A percentile compares a stretch with the other conserved stretches of the same genome.
Conservation (phyloP, 1,140 invertebrate genomes). For the Atta colombica region DNA sequence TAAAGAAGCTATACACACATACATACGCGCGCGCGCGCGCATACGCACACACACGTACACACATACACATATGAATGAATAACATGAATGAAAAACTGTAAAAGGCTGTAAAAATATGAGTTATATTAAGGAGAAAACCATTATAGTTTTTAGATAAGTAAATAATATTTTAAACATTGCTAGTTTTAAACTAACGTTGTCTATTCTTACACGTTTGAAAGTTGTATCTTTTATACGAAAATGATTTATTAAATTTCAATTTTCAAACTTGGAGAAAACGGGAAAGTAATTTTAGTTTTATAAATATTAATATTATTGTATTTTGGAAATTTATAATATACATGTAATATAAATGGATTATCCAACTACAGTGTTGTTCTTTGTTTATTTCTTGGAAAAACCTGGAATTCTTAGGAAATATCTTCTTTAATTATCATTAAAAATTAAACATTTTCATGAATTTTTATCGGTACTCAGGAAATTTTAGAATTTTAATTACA, state of each 20-base stretch:
- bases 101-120: background rate
- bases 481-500: too few species aligned
- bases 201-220: background rate
- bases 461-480: background rate
- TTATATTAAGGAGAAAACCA: background rate
- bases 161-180: background rate
- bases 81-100: background rate
- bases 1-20: too few species aligned
- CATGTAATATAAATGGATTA: conserved; percentile 13
- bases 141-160: conserved; percentile 3
- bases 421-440: too few species aligned
- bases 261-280: background rate
- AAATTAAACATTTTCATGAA: too few species aligned
- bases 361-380: background rate
- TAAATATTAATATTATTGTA: background rate
- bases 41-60: too few species aligned
- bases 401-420: too few species aligned
- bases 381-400: too few species aligned
- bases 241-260: background rate
- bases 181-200: conserved; percentile 5
- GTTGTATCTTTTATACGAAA: conserved; percentile 28
- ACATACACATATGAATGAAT: conserved; percentile 7
- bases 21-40: too few species aligned
- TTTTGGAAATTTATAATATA: conserved; percentile 7
- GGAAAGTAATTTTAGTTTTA: conserved; percentile 21